Evolutionary conservation across 2,888 invertebrate species (phyloP), one percentile per base, ranked within the genome.

Genomic region (Stratiomys singularior): DNA sequence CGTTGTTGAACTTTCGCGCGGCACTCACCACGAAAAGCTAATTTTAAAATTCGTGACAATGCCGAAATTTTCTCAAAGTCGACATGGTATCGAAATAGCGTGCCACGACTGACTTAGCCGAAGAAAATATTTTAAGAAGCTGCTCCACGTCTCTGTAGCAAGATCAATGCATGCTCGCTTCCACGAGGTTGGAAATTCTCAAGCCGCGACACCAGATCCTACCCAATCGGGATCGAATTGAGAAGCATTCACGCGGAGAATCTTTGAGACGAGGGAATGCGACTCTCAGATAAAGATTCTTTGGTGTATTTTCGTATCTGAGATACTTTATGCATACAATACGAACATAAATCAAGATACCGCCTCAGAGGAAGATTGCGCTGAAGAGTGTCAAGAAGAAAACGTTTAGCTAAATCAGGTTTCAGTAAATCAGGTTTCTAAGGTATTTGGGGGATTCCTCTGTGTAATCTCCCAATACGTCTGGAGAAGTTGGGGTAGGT

Each of bases 21-120:
- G 21, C 2, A 21, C 37, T 5, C 15, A 28, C 30, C 27, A 28
- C 11, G 30, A 64, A 64, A 64, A 28, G 64, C 64, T 64, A 64
- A 64, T 25, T 64, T 64, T 64, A 64, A 64, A 30, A 21, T 5
- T 28, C 64, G 64, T 64, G 28, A 64, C 64, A 11, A 30, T 64
- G n/a, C 30, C 64, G 21, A 15, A 27, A 27, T 30, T 21, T n/a
- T n/a, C 58, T 18, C 15, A 15, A 52, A 52, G 7, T 52, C 58
- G 58, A 23, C 58, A 25, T 18, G 23, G 4, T 2, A 60, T 52
- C 52, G 58, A 60, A 60, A 60, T 60, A 60, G 58, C 58, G 25
- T 18, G 1, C 21, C 13, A 18, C 58, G 58, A 60, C 5, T 60
- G 21, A 60, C 7, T 60, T n/a, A 52, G n/a, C 52, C 15, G 52